Evolutionary conservation across 2,888 invertebrate species (phyloP).

Genomic region (Thelaira solivaga): DNA sequence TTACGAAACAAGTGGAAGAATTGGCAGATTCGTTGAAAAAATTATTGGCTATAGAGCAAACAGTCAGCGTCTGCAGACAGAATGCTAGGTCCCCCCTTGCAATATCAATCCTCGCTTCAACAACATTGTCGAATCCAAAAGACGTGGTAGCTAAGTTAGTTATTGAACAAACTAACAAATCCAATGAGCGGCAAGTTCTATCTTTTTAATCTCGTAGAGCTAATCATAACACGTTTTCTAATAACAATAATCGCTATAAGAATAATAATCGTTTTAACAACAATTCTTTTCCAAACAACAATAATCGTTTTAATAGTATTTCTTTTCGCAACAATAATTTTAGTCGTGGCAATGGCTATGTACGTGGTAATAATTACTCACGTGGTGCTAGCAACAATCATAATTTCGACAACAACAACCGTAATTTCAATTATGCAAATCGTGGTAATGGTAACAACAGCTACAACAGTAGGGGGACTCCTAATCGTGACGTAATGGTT

Average conservation of each 20-base stretch:
- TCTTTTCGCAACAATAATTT: background rate
- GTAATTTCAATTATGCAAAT: too few relatives aligned
- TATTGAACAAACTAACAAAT: slow-evolving; percentile 30
- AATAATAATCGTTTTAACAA: too few relatives aligned
- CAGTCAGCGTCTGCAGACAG: background rate
- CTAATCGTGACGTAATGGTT: too few relatives aligned
- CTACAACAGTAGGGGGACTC: too few relatives aligned
- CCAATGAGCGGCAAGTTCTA: background rate
- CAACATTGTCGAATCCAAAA: slow-evolving; percentile 36
- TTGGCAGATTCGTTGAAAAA: too few relatives aligned
- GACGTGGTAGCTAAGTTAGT: slow-evolving; percentile 42
- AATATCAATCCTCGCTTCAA: slow-evolving; percentile 33
- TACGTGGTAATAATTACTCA: slow-evolving; percentile 5
- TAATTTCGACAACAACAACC: too few relatives aligned
- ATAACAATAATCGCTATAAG: slow-evolving; percentile 1
- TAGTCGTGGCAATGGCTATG: background rate
- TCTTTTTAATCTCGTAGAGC: background rate
- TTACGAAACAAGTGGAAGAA: too few relatives aligned
- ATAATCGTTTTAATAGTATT: background rate
- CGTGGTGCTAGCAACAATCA: background rate
- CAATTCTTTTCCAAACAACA: slow-evolving; percentile 10
- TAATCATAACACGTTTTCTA: background rate
- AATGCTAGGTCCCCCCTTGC: slow-evolving; percentile 14
- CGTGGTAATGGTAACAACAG: too few relatives aligned
- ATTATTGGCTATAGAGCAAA: background rate